Evolutionary conservation across 1,140 invertebrate species (phyloP).

Genomic region (Drosophila ogumai): DNA sequence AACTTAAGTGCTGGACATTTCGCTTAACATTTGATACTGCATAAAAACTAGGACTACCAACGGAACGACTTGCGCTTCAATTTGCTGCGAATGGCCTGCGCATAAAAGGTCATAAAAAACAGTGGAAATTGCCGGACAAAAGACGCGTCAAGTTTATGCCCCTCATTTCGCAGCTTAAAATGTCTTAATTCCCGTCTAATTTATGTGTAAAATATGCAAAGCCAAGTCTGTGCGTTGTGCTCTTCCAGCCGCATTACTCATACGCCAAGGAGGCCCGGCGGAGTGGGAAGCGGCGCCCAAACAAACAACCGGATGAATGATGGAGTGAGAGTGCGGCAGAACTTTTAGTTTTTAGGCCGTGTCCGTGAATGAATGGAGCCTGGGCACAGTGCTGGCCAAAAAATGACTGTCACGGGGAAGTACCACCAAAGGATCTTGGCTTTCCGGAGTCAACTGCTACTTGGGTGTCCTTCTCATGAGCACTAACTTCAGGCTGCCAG

Average conservation of each 20-base stretch:
- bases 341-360: slow-evolving; percentile 49
- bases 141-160: slow-evolving; percentile 64
- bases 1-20: slow-evolving; percentile 54
- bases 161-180: slow-evolving; percentile 65
- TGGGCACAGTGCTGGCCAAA: slow-evolving; percentile 14
- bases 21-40: slow-evolving; percentile 69
- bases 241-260: slow-evolving; percentile 58
- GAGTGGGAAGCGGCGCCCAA: slow-evolving; percentile 5
- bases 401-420: not conserved
- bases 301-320: slow-evolving; percentile 41
- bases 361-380: slow-evolving; percentile 21
- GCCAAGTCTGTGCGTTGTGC: slow-evolving; percentile 36
- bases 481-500: slow-evolving; percentile 12
- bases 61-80: slow-evolving; percentile 44
- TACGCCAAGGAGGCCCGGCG: slow-evolving; percentile 47
- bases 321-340: slow-evolving; percentile 23
- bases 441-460: slow-evolving; percentile 10
- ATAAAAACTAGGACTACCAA: slow-evolving; percentile 56
- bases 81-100: slow-evolving; percentile 59
- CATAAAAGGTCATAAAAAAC: slow-evolving; percentile 55
- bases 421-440: not conserved
- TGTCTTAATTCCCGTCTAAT: slow-evolving; percentile 74
- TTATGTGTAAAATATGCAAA: slow-evolving; percentile 73
- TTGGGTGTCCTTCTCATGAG: not conserved
- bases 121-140: slow-evolving; percentile 39